Conservation (phyloP, 2,797 vertebrate species). For the Decapterus maruadsi region DNA sequence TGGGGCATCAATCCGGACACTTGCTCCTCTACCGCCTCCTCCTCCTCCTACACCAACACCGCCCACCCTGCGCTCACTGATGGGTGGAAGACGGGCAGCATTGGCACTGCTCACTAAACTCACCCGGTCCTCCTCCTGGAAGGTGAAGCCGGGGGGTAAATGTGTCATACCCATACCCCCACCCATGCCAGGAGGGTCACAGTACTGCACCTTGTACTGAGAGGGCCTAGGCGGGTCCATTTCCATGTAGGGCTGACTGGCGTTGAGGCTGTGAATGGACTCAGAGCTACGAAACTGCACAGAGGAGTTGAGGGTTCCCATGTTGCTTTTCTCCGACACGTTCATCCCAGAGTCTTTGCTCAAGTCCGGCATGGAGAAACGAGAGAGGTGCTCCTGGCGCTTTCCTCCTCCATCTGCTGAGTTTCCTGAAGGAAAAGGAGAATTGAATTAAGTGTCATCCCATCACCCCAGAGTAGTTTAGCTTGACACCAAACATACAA, state of each 20-base stretch:
- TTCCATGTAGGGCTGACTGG: conserved; percentile 92
- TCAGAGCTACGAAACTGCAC: conserved; percentile 94
- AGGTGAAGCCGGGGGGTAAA: conserved; percentile 93
- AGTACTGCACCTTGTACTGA: conserved; percentile 87
- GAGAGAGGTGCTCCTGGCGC: conserved; percentile 95
- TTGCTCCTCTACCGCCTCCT: conserved; percentile 58
- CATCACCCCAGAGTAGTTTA: not conserved
- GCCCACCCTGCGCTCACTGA: conserved; percentile 89
- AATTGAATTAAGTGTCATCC: not conserved
- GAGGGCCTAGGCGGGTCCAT: conserved; percentile 88
- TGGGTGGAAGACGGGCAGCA: conserved; percentile 87
- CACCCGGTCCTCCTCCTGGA: conserved; percentile 89
- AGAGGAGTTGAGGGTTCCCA: conserved; percentile 94
- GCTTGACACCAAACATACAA: not conserved
- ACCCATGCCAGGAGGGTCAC: conserved; percentile 82
- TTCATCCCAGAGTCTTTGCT: conserved; percentile 99
- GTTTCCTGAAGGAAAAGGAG: conserved; percentile 83
- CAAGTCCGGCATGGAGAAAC: conserved; percentile 98
- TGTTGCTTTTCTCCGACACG: conserved; percentile 94
- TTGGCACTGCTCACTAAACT: conserved; percentile 88
- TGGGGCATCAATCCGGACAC: conserved; percentile 75
- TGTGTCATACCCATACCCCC: conserved; percentile 66
- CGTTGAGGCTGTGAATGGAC: conserved; percentile 93
- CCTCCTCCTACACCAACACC: conserved; percentile 75
- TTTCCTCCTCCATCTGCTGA: conserved; percentile 92